Evolutionary conservation across 2,797 vertebrate species (phyloP), one percentile per base, ranked within the genome.

Genomic region (Falco biarmicus): DNA sequence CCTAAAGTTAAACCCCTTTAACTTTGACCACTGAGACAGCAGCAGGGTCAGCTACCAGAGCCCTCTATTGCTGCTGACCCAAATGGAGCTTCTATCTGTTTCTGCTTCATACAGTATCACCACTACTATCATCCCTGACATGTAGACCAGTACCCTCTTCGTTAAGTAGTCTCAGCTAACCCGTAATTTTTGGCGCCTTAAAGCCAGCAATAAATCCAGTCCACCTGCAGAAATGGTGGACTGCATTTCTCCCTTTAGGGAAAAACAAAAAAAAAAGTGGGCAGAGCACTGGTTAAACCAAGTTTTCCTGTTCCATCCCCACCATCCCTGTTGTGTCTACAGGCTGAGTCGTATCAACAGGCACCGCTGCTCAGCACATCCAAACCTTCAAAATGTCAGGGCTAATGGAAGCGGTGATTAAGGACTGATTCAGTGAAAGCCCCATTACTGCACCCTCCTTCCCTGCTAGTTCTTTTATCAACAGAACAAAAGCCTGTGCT

Each of bases 391-490:
- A 76, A 96, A 85, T 1, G 13, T 89, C 87, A 88, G 77, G 86
- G 60, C 65, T 95, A 95, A 96, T 95, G 93, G 70, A 92, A 97
- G 81, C 65, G 65, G 57, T 82, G 77, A 95, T 96, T 95, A 92
- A 83, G 61, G 56, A 84, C 37, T 37, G 29, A 93, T 83, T 87
- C 32, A 85, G n/a, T 81, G 66, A 95, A 93, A 88, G 48, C 59
- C 59, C 57, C 45, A 18, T 45, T 77, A 51, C 50, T 92, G 29
- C 64, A 51, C 86, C 48, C 34, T 90, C 48, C 71, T 86, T 83
- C 57, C 37, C 43, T 50, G 15, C 47, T 81, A 15, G 2, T 59
- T 65, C 83, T 86, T 94, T 80, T 83, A 77, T 65, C 24, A 18
- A 59, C 76, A 91, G 70, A 93, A 83, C 75, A 95, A 96, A 96